Evolutionary conservation across 2,113 vertebrate species (phyloP).

Genomic region (Ptyas mucosa): DNA sequence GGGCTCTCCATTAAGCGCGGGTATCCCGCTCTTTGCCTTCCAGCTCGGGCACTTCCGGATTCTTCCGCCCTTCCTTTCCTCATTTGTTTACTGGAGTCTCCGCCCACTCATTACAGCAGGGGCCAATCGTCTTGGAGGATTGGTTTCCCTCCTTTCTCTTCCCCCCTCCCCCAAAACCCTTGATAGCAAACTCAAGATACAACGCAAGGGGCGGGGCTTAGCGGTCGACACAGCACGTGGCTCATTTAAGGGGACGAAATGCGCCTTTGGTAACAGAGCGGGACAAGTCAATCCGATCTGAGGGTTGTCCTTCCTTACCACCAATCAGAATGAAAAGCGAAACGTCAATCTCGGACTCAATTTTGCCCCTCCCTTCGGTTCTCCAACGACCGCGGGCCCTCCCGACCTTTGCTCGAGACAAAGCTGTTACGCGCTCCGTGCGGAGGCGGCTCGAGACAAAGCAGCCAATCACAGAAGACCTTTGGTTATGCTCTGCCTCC

Average conservation of each 20-base stretch:
- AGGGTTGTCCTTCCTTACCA: not conserved
- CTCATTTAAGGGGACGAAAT: not conserved
- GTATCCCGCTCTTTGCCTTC: not conserved
- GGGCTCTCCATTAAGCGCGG: not conserved
- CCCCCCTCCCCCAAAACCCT: not conserved
- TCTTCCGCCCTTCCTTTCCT: not conserved
- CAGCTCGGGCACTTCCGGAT: not conserved
- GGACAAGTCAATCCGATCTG: not conserved
- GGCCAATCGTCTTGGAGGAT: not conserved
- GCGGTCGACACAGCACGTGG: not conserved
- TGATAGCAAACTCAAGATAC: not conserved
- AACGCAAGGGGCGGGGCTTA: not conserved
- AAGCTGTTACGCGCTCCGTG: no score
- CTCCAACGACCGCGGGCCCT: not conserved
- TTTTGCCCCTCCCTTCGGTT: not conserved
- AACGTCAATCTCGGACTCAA: not conserved
- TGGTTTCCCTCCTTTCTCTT: not conserved
- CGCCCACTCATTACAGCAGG: not conserved
- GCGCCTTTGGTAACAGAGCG: no score
- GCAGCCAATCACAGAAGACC: not conserved
- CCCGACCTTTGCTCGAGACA: not conserved
- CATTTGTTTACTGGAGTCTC: not conserved
- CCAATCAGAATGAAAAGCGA: not conserved
- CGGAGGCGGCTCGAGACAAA: not conserved
- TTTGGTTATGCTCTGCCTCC: rapidly evolving